Base-by-base conservation (phyloP, 1,140 invertebrate species). In the honey bee (Apis mellifera) region DNA sequence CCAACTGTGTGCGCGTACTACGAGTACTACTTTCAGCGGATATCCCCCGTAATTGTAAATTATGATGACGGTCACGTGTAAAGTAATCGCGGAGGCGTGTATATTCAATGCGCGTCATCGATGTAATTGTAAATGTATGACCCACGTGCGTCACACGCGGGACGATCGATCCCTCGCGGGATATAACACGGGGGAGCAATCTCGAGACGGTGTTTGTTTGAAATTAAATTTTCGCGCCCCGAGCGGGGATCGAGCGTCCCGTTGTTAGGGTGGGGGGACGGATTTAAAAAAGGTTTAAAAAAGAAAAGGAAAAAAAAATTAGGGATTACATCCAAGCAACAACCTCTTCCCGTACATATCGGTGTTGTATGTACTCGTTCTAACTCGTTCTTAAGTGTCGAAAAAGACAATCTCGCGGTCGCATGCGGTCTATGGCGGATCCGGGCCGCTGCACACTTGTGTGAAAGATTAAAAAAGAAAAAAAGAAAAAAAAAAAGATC, bases 281-380 rank as follows among this genome's bases (percentile, higher is more conserved):
- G 78, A 64, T 48, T 23, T 71, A 54, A 23, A 64, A 17, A 55
- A 55, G n/a, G n/a, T n/a, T n/a, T n/a, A 54, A 54, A 55, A 55
- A 42, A 42, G 32, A 42, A 42, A 42, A 54, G 0, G 17, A 55
- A 55, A 55, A 55, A 19, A 55, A 23, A 69, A 84, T 82, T 84
- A 79, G 72, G 77, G 68, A 55, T 79, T 79, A 82, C 26, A 89
- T 88, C 82, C 79, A 82, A 88, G 86, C 85, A 89, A 89, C 83
- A 81, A 69, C 71, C 88, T 90, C 84, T 90, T 92, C 89, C 84
- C 87, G 76, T 82, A 90, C 86, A 90, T 92, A 91, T 91, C 89
- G 90, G 71, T 91, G 85, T 89, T 87, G 85, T 74, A 79, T 23
- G 82, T 89, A 89, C 65, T 86, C 64, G 74, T 85, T 90, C 75